Evolutionary conservation across 2,888 invertebrate genomes (phyloP).

Genomic region (Pheosia gnoma): DNA sequence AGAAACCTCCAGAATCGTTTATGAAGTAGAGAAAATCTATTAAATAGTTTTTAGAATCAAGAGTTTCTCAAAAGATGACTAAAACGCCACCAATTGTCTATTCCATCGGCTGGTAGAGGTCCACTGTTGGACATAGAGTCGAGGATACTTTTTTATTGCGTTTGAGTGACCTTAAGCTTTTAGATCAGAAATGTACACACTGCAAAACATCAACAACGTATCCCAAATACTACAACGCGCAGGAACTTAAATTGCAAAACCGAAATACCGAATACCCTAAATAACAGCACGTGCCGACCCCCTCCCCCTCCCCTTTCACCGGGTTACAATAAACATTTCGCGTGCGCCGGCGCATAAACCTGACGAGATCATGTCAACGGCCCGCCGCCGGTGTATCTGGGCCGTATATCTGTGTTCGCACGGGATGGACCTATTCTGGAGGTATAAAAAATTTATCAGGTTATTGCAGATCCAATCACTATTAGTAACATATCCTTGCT

Average conservation of each 20-base stretch:
- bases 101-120: no score
- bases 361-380: conserved; percentile 33
- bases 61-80: no score
- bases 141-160: no score
- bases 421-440: conserved; percentile 23
- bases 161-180: no score
- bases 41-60: no score
- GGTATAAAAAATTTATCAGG: background rate
- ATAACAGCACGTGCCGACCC: conserved; percentile 36
- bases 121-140: no score
- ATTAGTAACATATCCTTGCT: no score
- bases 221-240: background rate
- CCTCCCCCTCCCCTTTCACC: conserved; percentile 9
- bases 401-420: conserved; percentile 36
- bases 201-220: background rate
- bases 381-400: conserved; percentile 22
- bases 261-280: conserved; percentile 8
- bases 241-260: background rate
- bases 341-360: conserved; percentile 34
- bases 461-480: background rate
- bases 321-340: conserved; percentile 9
- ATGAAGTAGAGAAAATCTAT: no score
- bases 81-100: no score
- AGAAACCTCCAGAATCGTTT: no score
- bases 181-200: no score